Evolutionary conservation across 2,888 invertebrate genomes (phyloP).

Genomic region (Agrilus cyanescens): DNA sequence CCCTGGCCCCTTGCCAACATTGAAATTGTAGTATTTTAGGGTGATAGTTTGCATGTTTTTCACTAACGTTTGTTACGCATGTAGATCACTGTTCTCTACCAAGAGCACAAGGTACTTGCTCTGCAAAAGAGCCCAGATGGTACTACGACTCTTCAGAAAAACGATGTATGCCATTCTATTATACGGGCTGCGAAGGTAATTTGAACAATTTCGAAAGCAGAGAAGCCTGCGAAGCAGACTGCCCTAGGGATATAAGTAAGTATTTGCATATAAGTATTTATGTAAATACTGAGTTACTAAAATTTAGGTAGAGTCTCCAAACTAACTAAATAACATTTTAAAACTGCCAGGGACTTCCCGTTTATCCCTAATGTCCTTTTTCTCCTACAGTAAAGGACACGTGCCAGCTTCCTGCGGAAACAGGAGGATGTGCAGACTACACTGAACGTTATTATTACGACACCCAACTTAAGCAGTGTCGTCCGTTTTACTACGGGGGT

Average conservation of each 20-base stretch:
- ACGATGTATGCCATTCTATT: conserved; percentile 87
- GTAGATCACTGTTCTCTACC: conserved; percentile 67
- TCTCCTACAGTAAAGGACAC: conserved; percentile 45
- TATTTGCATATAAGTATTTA: conserved; percentile 13
- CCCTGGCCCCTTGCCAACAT: too few species aligned
- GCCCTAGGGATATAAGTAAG: conserved; percentile 73
- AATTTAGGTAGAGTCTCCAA: too few species aligned
- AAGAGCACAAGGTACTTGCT: conserved; percentile 66
- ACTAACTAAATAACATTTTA: too few species aligned
- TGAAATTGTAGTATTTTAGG: too few species aligned
- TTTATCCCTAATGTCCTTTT: too few species aligned
- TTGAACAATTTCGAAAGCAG: conserved; percentile 69
- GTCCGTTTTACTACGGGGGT: conserved; percentile 79
- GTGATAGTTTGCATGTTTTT: conserved; percentile 1
- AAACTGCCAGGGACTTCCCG: too few species aligned
- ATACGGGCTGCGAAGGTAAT: conserved; percentile 84
- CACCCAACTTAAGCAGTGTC: conserved; percentile 58
- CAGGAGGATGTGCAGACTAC: conserved; percentile 69
- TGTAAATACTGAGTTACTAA: background rate
- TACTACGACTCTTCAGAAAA: conserved; percentile 72
- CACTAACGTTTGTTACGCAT: background rate
- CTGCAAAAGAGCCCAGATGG: conserved; percentile 67
- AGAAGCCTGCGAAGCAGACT: conserved; percentile 61
- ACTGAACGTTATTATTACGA: conserved; percentile 75
- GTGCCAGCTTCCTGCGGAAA: conserved; percentile 63